Evolutionary conservation across 2,113 vertebrate species (phyloP).

Genomic region (Thymallus thymallus): DNA sequence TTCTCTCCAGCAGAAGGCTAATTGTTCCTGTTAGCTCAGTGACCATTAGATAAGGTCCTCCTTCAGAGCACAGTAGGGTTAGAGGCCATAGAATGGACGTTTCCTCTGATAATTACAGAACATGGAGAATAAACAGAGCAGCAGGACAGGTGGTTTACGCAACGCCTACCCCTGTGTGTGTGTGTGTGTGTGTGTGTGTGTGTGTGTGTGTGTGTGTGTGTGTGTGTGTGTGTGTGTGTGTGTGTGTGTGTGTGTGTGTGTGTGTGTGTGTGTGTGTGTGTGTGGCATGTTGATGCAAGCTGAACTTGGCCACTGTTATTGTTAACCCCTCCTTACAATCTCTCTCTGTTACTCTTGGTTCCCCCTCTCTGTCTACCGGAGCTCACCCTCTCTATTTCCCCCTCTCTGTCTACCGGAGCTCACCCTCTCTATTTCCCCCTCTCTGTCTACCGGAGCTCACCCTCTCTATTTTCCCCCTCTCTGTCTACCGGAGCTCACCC

Average conservation of each 20-base stretch:
- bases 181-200: neutral
- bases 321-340: neutral
- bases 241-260: neutral
- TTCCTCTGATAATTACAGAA: neutral
- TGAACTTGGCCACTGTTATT: neutral
- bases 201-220: neutral
- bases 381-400: neutral
- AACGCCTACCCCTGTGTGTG: neutral
- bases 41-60: too few relatives aligned
- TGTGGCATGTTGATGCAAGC: neutral
- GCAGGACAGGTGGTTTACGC: neutral
- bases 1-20: too few relatives aligned
- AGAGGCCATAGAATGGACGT: neutral
- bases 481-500: too few relatives aligned
- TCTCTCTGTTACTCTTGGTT: neutral
- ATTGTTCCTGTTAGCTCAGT: too few relatives aligned
- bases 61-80: too few relatives aligned
- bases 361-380: neutral
- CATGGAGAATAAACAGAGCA: neutral
- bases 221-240: slow-evolving; percentile 11
- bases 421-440: too few relatives aligned
- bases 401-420: too few relatives aligned
- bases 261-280: neutral
- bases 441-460: too few relatives aligned
- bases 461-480: too few relatives aligned